Evolutionary conservation across 2,113 vertebrate species (phyloP).

Genomic region (Epinephelus lanceolatus): DNA sequence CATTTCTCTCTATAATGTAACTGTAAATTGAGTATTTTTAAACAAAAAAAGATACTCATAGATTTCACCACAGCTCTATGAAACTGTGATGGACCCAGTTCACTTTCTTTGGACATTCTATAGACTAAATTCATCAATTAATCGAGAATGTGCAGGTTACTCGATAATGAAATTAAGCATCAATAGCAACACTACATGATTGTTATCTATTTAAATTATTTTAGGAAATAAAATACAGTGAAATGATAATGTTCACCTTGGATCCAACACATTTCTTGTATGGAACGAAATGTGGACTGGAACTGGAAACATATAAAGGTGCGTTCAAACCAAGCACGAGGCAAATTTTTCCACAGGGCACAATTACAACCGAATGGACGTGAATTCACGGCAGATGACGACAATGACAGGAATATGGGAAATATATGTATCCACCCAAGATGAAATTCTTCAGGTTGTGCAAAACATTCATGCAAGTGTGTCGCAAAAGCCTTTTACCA

Average conservation of each 20-base stretch:
- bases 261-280: neutral
- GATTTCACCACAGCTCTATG: neutral
- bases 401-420: too few relatives aligned
- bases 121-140: neutral
- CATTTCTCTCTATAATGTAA: neutral
- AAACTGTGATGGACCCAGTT: neutral
- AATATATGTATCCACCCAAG: too few relatives aligned
- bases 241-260: conserved; percentile 5
- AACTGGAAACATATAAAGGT: neutral
- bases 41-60: neutral
- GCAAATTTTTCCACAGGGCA: too few relatives aligned
- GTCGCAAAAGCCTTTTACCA: too few relatives aligned
- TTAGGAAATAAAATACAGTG: neutral
- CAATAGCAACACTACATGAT: neutral
- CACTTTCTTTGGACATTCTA: neutral
- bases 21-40: neutral
- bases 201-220: neutral
- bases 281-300: conserved; percentile 1
- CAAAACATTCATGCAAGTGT: too few relatives aligned
- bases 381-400: too few relatives aligned
- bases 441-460: too few relatives aligned
- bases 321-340: too few relatives aligned
- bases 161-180: neutral
- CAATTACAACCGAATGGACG: too few relatives aligned
- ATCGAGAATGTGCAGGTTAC: neutral